A percentile compares a stretch with the other conserved stretches of the same genome.
Conservation (phyloP, 2,888 invertebrate species). For the Cerceris ruficornis region DNA sequence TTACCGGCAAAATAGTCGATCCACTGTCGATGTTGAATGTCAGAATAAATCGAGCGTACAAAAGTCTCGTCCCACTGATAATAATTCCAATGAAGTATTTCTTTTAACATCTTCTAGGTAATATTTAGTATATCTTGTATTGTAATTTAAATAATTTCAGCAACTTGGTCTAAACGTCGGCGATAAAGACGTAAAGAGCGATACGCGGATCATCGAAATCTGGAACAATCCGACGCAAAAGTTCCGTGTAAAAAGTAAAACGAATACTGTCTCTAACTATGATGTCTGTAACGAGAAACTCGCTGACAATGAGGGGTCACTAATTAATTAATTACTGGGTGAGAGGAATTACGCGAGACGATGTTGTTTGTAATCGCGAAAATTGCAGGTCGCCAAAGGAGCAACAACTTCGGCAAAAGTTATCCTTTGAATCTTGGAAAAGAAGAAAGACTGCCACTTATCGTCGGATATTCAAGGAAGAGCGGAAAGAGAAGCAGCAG, state of each 20-base stretch:
- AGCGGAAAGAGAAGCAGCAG: constrained; percentile 41
- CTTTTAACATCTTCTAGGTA: too few species aligned
- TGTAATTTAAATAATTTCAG: too few species aligned
- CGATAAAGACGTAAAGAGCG: background rate
- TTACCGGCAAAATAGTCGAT: background rate
- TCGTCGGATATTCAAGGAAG: constrained; percentile 43
- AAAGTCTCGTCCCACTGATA: background rate
- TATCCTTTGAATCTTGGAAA: constrained; percentile 67
- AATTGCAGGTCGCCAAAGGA: constrained; percentile 3
- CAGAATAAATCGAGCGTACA: background rate
- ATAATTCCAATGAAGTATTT: background rate
- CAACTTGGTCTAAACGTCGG: too few species aligned
- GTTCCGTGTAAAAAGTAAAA: background rate
- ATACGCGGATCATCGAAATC: constrained; percentile 28
- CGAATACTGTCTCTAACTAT: background rate
- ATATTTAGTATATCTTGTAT: too few species aligned
- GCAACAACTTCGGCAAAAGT: background rate
- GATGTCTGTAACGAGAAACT: background rate
- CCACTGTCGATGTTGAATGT: background rate
- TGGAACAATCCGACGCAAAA: constrained; percentile 21
- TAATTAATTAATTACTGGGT: background rate
- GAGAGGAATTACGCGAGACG: background rate
- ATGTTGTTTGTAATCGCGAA: background rate
- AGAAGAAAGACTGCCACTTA: constrained; percentile 52
- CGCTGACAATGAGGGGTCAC: constrained; percentile 4